A percentile compares a stretch with the other conserved stretches of the same genome.
Conservation (phyloP, 2,113 vertebrate genomes). For the Cinclus cinclus region DNA sequence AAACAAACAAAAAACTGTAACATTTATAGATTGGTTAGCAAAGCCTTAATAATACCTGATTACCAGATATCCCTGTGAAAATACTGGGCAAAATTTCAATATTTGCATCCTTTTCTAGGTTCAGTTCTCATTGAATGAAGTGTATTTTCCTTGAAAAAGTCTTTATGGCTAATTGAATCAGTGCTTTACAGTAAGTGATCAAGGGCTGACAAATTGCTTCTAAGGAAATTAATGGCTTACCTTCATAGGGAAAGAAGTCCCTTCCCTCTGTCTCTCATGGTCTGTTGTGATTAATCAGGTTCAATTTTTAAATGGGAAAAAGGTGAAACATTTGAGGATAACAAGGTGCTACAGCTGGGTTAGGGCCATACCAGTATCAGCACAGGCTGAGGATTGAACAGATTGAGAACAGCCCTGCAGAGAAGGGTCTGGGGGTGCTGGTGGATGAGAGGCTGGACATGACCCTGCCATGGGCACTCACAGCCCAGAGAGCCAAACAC, state of each 20-base stretch:
- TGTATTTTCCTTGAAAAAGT: background rate
- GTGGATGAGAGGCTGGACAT: background rate
- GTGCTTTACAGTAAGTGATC: background rate
- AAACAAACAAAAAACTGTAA: background rate
- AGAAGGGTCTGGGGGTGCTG: background rate
- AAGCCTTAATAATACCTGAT: background rate
- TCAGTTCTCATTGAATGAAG: background rate
- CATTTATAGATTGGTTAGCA: background rate
- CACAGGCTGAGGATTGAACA: background rate
- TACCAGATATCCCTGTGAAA: background rate
- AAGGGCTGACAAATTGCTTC: background rate
- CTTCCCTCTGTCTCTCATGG: background rate
- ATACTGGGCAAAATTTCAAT: background rate
- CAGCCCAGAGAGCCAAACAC: background rate
- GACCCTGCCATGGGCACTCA: background rate
- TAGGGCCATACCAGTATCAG: rapidly evolving
- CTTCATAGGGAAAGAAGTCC: background rate
- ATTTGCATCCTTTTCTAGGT: background rate
- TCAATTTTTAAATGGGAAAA: background rate
- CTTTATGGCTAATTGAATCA: background rate
- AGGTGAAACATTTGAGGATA: background rate
- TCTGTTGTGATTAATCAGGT: background rate
- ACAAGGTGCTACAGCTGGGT: background rate
- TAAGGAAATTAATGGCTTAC: background rate
- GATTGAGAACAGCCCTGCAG: rapidly evolving